Evolutionary conservation across 1,140 invertebrate genomes (phyloP).

Genomic region (Argopecten irradians): DNA sequence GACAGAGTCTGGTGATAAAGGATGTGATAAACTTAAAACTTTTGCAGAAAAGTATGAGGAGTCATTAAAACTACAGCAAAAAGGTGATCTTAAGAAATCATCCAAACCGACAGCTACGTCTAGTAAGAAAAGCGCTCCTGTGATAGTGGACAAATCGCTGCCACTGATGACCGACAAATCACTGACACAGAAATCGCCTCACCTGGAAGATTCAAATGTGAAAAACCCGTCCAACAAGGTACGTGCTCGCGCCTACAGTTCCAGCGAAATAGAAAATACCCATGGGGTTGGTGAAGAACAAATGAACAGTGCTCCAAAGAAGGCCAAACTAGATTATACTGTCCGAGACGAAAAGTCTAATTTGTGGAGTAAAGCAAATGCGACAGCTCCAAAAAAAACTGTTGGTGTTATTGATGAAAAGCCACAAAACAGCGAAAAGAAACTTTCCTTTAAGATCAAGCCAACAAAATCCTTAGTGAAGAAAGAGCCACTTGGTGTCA

Average conservation of each 20-base stretch:
- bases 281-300: not conserved
- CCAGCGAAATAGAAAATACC: not conserved
- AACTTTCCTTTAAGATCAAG: not conserved
- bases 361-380: not conserved
- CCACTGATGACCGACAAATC: not conserved
- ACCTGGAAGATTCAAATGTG: not conserved
- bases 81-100: not conserved
- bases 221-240: not conserved
- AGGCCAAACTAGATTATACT: not conserved
- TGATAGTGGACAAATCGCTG: not conserved
- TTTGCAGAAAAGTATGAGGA: not conserved
- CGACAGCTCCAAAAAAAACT: not conserved
- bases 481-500: not conserved
- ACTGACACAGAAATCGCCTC: not conserved
- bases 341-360: not conserved
- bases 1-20: not conserved
- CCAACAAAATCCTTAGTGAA: not conserved
- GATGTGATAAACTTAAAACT: not conserved
- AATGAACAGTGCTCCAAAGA: not conserved
- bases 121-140: not conserved
- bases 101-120: not conserved
- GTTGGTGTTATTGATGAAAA: not conserved
- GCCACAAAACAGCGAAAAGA: not conserved
- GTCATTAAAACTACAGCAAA: not conserved
- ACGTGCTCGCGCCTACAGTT: not conserved